Base-by-base conservation (phyloP, 2,113 vertebrate species). In the Tamias sibiricus region DNA sequence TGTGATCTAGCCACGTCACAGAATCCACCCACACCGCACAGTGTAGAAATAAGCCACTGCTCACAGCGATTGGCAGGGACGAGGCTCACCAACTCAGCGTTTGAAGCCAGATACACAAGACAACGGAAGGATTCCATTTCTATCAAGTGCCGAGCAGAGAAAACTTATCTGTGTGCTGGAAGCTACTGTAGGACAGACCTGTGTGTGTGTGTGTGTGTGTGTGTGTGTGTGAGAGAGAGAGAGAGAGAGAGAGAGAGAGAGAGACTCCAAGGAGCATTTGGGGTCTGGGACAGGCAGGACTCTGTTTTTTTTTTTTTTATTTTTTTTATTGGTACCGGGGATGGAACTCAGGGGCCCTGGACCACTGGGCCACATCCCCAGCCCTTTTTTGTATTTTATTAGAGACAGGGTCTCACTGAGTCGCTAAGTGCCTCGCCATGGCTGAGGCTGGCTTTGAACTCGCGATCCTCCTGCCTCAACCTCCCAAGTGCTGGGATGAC, bases 111-210 rank as follows among this genome's bases (percentile, higher is more conserved):
- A 12, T 10, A 76, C 68, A 28, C 4, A 3, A 32, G 71, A 74
- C 17, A 17, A 30, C 6, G 8, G 13, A 49, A 62, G 9, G 47
- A 85, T 7, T 85, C 35, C 17, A 35, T 49, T 42, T 6, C 42
- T 17, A 49, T 5, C 7, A 88, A 64, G 40, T 22, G 17, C 57
- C 49, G 24, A 68, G 71, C 22, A 28, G 37, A 66, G 12, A 47
- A 68, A 37, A n/a, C 8, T 12, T 11, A 47, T 6, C 52, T 9
- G 2, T 0, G 30, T 40, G 59, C 24, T 28, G 26, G 13, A 49
- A 42, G 52, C 47, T 26, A 12, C 35, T 26, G 28, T 0, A 37
- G 35, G 0, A 6, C 32, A 26, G 69, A 26, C 32, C 11, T 16
- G 17, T 26, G 40, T 47, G 17, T 14, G 44, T 28, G 30, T 19